Conservation (phyloP, 2,797 vertebrate genomes). For the Enteromius mattozi region DNA sequence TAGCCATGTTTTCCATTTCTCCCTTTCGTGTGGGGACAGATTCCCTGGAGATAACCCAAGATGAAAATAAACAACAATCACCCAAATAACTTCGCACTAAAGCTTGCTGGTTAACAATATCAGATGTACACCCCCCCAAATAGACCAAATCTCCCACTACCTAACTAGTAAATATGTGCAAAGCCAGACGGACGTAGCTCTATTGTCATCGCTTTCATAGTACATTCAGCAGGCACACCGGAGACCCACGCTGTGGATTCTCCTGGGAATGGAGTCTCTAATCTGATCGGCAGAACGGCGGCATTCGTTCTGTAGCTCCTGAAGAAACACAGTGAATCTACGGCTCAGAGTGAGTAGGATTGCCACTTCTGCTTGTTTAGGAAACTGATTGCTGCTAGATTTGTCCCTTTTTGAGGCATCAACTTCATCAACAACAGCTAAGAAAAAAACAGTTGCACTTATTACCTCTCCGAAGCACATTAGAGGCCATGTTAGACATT, state of each 20-base stretch:
- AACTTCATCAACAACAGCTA: slow-evolving; percentile 22
- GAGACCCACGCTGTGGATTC: background rate
- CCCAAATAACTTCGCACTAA: background rate
- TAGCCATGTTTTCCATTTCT: slow-evolving; percentile 34
- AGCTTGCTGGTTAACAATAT: background rate
- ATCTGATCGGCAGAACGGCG: slow-evolving; percentile 5
- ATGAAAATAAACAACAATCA: slow-evolving; percentile 18
- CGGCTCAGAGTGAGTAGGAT: slow-evolving; percentile 15
- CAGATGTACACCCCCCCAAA: background rate
- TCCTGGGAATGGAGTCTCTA: slow-evolving; percentile 17
- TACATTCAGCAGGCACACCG: slow-evolving; percentile 47
- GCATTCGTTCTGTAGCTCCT: slow-evolving; percentile 35
- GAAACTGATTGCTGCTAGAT: background rate
- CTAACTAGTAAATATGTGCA: slow-evolving; percentile 50
- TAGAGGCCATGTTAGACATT: slow-evolving; percentile 7
- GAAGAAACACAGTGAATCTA: slow-evolving; percentile 53
- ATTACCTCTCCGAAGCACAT: background rate
- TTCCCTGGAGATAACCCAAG: background rate
- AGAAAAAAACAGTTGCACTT: background rate
- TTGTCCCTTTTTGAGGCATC: slow-evolving; percentile 40
- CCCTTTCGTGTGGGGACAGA: slow-evolving; percentile 9
- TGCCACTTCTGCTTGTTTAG: slow-evolving; percentile 28
- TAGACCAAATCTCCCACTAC: slow-evolving; percentile 10
- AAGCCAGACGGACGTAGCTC: slow-evolving; percentile 40
- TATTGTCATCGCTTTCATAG: slow-evolving; percentile 60